phyloP scores from a whole-genome alignment of 2,888 invertebrate genomes.

The Hypomecis atomaria region DNA sequence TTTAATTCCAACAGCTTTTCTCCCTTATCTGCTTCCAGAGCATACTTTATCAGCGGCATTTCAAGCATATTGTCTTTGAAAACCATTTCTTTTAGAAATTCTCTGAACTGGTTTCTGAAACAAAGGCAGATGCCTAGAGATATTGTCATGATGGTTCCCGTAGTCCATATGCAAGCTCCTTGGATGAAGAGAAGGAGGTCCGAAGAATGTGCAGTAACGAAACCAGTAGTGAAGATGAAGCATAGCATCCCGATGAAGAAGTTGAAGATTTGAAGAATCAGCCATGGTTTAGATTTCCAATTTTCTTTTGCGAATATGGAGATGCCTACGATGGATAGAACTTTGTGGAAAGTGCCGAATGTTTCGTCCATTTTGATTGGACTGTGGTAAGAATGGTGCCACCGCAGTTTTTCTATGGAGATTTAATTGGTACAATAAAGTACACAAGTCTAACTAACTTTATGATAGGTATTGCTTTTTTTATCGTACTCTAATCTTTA shows the following conservation, averaged over 20 bases:
- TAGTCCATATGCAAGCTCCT: constrained; percentile 76
- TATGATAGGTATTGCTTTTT: background rate
- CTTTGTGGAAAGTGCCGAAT: constrained; percentile 59
- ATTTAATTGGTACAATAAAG: constrained; percentile 21
- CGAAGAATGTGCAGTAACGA: constrained; percentile 55
- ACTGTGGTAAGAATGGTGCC: background rate
- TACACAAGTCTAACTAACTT: background rate
- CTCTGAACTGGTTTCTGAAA: constrained; percentile 62
- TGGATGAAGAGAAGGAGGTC: constrained; percentile 67
- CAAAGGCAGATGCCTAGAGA: constrained; percentile 64
- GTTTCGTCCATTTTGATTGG: constrained; percentile 62
- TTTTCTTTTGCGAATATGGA: constrained; percentile 63
- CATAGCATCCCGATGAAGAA: constrained; percentile 61
- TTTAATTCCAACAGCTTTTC: constrained; percentile 60
- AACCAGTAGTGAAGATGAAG: constrained; percentile 68
- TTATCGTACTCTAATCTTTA: background rate
- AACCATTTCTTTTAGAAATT: constrained; percentile 65
- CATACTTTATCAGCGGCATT: constrained; percentile 63
- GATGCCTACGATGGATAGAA: constrained; percentile 67
- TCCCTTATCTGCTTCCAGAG: constrained; percentile 45
- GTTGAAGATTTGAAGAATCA: constrained; percentile 64
- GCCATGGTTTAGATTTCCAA: constrained; percentile 63
- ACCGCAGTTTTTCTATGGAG: constrained; percentile 16
- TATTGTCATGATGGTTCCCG: constrained; percentile 72
- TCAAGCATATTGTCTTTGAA: constrained; percentile 63